Conservation (phyloP, 35 echinoderm and acorn worm genomes). For the Lytechinus pictus region DNA sequence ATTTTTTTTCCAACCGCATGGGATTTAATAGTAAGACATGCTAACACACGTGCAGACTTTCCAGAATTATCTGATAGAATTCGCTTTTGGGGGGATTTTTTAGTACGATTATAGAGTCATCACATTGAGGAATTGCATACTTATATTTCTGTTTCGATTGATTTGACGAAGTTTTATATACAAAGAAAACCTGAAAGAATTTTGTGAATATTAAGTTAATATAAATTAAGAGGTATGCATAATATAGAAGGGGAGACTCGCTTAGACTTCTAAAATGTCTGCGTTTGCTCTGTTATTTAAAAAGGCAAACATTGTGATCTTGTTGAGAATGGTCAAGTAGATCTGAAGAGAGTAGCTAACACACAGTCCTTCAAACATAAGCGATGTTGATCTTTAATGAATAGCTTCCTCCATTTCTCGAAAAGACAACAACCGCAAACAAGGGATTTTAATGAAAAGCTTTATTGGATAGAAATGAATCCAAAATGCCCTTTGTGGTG, state of each 20-base stretch:
- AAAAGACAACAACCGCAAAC: conserved; percentile 12
- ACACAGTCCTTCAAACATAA: conserved; percentile 14
- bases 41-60: no score
- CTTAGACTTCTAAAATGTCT: not conserved
- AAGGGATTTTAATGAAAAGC: conserved; percentile 41
- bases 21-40: no score
- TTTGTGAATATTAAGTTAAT: not conserved
- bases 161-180: no score
- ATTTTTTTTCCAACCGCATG: no score
- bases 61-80: no score
- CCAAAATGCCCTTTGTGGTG: not conserved
- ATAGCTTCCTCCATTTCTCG: conserved; percentile 26
- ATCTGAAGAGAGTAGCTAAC: conserved; percentile 3
- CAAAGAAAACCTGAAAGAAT: not conserved
- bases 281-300: not conserved
- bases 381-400: conserved; percentile 45
- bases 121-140: not conserved
- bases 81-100: no score
- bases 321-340: conserved; percentile 11
- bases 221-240: not conserved
- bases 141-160: not conserved
- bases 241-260: not conserved
- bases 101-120: no score
- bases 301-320: conserved; percentile 1
- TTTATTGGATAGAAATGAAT: conserved; percentile 38